Percentiles rank a stretch among this genome's conserved stretches.
Conservation (phyloP, 2,888 invertebrate species). For the Carpatolechia fugitivella region DNA sequence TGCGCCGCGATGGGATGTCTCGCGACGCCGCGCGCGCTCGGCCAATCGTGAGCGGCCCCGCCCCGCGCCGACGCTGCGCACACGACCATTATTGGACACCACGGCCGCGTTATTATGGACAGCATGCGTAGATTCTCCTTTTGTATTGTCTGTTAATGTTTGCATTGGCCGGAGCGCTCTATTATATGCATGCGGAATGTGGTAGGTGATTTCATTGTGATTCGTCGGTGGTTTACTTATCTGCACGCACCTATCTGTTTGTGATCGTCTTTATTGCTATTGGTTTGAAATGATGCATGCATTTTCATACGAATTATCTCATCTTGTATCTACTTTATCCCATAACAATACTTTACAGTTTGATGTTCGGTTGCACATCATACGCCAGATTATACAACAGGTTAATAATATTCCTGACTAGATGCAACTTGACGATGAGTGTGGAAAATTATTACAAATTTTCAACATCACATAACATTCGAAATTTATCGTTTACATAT, state of each 20-base stretch:
- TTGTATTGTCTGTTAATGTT: slow-evolving; percentile 12
- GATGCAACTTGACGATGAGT: no score
- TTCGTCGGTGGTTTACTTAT: neutral
- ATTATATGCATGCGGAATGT: slow-evolving; percentile 6
- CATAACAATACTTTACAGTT: no score
- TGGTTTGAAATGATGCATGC: neutral
- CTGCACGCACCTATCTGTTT: neutral
- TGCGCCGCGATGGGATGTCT: no score
- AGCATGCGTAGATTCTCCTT: slow-evolving; percentile 22
- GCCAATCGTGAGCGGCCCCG: slow-evolving; percentile 36
- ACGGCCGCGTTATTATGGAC: slow-evolving; percentile 23
- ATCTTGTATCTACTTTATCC: neutral
- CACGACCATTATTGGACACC: slow-evolving; percentile 27
- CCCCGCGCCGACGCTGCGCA: slow-evolving; percentile 26
- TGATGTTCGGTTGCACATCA: neutral
- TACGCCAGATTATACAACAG: neutral
- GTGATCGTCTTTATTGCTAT: neutral
- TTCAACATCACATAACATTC: no score
- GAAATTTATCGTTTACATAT: no score
- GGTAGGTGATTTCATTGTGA: neutral
- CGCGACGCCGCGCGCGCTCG: slow-evolving; percentile 15
- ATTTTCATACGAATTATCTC: neutral
- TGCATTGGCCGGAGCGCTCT: neutral
- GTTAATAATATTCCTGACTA: no score
- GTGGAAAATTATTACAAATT: no score